Conservation (phyloP, 1,140 invertebrate genomes). For the Venturia canescens region DNA sequence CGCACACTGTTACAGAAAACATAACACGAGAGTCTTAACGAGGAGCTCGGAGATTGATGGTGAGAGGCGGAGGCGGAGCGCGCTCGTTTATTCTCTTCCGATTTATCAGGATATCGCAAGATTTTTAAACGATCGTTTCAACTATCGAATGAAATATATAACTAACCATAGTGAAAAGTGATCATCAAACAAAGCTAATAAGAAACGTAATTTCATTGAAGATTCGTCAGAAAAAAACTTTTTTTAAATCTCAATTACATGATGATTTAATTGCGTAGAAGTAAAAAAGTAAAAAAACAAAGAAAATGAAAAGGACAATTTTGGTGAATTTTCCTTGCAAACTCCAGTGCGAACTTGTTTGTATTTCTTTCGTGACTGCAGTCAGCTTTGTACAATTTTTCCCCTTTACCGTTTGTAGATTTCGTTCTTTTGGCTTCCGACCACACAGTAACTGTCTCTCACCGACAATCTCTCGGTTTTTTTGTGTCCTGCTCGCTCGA, state of each 20-base stretch:
- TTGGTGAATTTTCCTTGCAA: not conserved
- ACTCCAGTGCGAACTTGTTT: constrained; percentile 45
- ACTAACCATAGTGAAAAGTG: not conserved
- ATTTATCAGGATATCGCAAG: not conserved
- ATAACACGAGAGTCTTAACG: constrained; percentile 71
- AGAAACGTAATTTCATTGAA: no score
- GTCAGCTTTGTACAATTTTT: constrained; percentile 27
- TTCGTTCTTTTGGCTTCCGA: constrained; percentile 7
- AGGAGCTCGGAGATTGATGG: constrained; percentile 72
- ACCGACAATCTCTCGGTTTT: constrained; percentile 7
- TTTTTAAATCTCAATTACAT: no score
- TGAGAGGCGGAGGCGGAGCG: constrained; percentile 61
- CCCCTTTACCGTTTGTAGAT: constrained; percentile 32
- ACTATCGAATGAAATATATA: not conserved
- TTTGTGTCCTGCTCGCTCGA: not conserved
- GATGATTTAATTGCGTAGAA: no score
- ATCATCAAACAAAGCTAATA: no score
- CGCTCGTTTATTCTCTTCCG: constrained; percentile 36
- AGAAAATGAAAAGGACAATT: not conserved
- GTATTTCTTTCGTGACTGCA: constrained; percentile 30
- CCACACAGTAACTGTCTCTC: constrained; percentile 39
- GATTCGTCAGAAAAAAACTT: no score
- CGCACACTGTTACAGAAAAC: constrained; percentile 48
- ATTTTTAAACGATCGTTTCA: not conserved
- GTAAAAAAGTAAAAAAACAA: not conserved